Conservation (phyloP, 2,113 vertebrate genomes). For the Cercocebus atys region DNA sequence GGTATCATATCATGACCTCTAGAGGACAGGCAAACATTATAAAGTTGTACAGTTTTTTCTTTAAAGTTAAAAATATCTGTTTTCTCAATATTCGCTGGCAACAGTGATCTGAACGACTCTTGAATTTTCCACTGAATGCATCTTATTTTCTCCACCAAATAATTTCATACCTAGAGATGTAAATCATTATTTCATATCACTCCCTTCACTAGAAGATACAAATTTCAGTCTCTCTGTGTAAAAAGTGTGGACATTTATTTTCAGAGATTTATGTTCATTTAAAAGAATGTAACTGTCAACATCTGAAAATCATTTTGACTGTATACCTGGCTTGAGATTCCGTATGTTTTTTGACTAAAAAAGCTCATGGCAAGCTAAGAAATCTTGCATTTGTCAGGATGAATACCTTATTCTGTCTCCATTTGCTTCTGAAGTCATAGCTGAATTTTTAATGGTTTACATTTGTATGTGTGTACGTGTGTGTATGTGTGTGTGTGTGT, state of each 20-base stretch:
- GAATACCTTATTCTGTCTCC: background rate
- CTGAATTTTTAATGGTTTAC: background rate
- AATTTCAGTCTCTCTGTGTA: slow-evolving; percentile 38
- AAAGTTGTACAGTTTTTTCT: background rate
- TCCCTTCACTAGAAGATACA: slow-evolving; percentile 4
- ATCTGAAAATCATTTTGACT: slow-evolving; percentile 69
- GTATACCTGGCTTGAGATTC: slow-evolving; percentile 34
- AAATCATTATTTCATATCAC: slow-evolving; percentile 49
- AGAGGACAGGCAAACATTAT: slow-evolving; percentile 19
- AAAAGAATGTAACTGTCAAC: slow-evolving; percentile 53
- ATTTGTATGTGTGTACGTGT: background rate
- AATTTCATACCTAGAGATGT: background rate
- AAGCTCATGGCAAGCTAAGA: background rate
- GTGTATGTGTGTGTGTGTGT: background rate
- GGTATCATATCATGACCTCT: background rate
- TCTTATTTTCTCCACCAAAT: slow-evolving; percentile 43
- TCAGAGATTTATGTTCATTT: slow-evolving; percentile 64
- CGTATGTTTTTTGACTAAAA: background rate
- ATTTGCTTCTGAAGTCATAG: background rate
- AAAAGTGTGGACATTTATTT: slow-evolving; percentile 56
- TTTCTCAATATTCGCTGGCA: slow-evolving; percentile 30
- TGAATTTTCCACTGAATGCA: background rate
- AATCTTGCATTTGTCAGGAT: background rate
- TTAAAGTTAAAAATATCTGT: background rate
- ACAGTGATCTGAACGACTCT: background rate